These are phyloP conservation scores for Rhizomys pruinosus DNA, from an alignment of 2,113 vertebrate genomes.

Conservation along the genomic window DNA sequence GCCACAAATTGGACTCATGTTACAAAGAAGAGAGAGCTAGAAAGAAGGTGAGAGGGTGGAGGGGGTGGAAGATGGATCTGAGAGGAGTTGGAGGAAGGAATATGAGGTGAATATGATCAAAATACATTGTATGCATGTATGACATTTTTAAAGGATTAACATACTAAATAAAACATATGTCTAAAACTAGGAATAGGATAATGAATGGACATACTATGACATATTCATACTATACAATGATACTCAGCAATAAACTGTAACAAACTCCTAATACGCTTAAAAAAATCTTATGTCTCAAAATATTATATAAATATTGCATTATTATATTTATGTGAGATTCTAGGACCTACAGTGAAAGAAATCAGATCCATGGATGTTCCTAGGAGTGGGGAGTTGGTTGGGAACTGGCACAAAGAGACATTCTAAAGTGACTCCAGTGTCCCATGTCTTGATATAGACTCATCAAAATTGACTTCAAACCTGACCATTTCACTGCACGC, in stretches of 20 bases:
- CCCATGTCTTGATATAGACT: not conserved
- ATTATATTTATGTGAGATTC: not conserved
- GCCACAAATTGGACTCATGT: not conserved
- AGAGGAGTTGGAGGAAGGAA: not conserved
- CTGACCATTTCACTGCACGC: not conserved
- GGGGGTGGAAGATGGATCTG: not conserved
- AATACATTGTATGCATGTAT: not conserved
- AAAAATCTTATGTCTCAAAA: not conserved
- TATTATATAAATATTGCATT: not conserved
- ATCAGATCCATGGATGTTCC: not conserved
- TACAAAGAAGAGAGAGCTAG: not conserved
- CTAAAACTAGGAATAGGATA: not conserved
- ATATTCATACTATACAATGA: not conserved
- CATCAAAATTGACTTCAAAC: not conserved
- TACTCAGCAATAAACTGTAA: not conserved
- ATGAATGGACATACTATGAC: not conserved
- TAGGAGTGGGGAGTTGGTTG: not conserved
- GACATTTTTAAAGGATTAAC: not conserved
- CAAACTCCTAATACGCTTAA: not conserved
- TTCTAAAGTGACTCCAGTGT: not conserved
- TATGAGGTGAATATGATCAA: not conserved
- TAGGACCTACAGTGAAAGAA: not conserved
- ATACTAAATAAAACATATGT: not conserved
- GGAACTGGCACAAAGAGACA: not conserved
- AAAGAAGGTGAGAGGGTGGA: not conserved